Percentiles rank a stretch among this genome's conserved stretches.
These are phyloP conservation scores for Bilobella aurantiaca DNA, from an alignment of 1,140 invertebrate genomes.

Conservation along the genomic window DNA sequence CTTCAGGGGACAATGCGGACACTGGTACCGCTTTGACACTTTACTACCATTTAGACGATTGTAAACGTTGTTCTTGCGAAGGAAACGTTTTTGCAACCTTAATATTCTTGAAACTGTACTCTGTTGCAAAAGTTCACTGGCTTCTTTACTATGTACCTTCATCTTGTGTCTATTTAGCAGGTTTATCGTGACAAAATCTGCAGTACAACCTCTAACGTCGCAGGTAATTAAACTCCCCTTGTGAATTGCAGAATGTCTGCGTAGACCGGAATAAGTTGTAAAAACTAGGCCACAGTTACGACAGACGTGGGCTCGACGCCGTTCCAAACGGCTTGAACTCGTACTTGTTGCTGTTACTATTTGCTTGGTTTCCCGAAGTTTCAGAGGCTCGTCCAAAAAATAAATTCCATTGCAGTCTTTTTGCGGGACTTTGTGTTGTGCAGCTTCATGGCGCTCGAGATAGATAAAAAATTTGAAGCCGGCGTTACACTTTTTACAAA, in stretches of 20 bases:
- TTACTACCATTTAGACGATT: no score
- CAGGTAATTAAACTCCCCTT: not conserved
- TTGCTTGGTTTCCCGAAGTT: not conserved
- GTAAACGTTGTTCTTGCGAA: no score
- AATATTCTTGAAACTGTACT: no score
- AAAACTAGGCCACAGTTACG: not conserved
- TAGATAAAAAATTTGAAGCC: not conserved
- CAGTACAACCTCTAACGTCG: not conserved
- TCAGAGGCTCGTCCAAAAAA: not conserved
- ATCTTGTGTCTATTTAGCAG: not conserved
- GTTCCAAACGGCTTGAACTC: not conserved
- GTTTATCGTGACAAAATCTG: not conserved
- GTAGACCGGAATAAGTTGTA: not conserved
- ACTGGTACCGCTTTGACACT: no score
- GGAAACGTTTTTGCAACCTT: no score
- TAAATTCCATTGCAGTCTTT: not conserved
- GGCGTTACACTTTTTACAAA: not conserved
- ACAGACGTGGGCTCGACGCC: not conserved
- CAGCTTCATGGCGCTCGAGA: not conserved
- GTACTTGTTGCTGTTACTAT: not conserved
- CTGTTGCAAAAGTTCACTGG: no score
- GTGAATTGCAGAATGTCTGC: not conserved
- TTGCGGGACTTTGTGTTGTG: not conserved
- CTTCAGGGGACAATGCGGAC: no score
- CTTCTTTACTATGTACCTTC: not conserved